Percentiles rank a stretch among this genome's conserved stretches.
phyloP scores from a whole-genome alignment of 2,888 invertebrate species.

The Tortrix viridana region DNA sequence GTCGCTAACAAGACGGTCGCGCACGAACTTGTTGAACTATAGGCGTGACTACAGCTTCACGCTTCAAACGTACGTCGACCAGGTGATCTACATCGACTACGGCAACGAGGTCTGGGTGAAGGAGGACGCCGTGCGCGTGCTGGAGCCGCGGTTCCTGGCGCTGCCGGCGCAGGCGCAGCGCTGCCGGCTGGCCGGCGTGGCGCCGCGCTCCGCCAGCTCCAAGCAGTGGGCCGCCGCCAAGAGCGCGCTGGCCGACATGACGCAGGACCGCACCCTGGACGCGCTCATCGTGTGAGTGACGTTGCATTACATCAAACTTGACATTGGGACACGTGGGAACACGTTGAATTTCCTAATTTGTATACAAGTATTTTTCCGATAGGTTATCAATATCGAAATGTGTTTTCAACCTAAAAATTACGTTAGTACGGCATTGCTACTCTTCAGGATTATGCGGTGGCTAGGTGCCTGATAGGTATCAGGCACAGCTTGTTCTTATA shows the following conservation, averaged over 20 bases:
- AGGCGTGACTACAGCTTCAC: no score
- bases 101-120: conserved; percentile 85
- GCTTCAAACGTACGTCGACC: neutral
- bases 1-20: no score
- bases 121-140: conserved; percentile 76
- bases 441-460: no score
- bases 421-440: no score
- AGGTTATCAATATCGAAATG: no score
- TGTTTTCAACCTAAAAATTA: no score
- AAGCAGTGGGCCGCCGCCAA: conserved; percentile 59
- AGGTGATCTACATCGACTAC: conserved; percentile 88
- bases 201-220: conserved; percentile 48
- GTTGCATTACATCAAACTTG: neutral
- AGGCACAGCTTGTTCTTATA: no score
- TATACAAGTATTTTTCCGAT: no score
- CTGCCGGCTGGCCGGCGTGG: conserved; percentile 78
- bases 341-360: no score
- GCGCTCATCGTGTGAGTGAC: conserved; percentile 63
- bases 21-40: no score
- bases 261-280: conserved; percentile 52
- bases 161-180: conserved; percentile 85
- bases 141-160: conserved; percentile 78
- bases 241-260: conserved; percentile 47
- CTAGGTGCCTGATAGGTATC: no score
- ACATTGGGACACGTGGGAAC: neutral